Evolutionary conservation across 1,140 invertebrate genomes (phyloP), one percentile per base, ranked within the genome.

Genomic region (Penaeus indicus): DNA sequence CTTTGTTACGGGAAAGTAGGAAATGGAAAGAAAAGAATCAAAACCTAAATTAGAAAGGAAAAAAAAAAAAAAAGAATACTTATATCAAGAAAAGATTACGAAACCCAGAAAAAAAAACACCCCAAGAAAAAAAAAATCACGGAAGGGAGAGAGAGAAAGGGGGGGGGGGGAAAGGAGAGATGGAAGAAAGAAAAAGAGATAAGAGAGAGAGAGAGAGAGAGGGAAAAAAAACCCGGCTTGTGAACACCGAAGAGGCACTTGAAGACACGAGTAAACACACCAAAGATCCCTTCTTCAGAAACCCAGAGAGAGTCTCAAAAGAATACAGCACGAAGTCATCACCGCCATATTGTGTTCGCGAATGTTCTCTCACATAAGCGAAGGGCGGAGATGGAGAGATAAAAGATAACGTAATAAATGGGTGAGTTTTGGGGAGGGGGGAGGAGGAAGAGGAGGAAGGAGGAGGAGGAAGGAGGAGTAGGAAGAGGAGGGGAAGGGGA

Each of bases 311-410:
- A 54, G 11, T 10, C 54, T 54, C 54, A 11, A 13, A 54, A 54
- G 54, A 54, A 54, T 54, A 54, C 54, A 16, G 54, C 54, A 8
- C 16, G 11, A 54, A 54, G 54, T 54, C 54, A 54, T 54, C 54
- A 54, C 54, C 54, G 54, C 54, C 54, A 54, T 54, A 54, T 54
- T 54, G 54, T 54, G 54, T 54, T 54, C 54, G 54, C 54, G 54
- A 54, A 54, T 72, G 67, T 72, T 72, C 67, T n/a, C 67, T 21
- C 32, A 32, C 67, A n/a, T 32, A 72, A 72, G n/a, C 54, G 54
- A 42, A 54, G 42, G 78, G 78, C 78, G 42, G 61, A 60, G 61
- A 60, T 80, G 78, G 61, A 7, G 78, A 80, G 78, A 80, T 54
- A 54, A 54, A 8, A 54, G 54, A 54, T 54, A 54, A 54, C 54